These are phyloP conservation scores for Dasypogon diadema DNA, from an alignment of 2,888 invertebrate species.

Conservation along the genomic window DNA sequence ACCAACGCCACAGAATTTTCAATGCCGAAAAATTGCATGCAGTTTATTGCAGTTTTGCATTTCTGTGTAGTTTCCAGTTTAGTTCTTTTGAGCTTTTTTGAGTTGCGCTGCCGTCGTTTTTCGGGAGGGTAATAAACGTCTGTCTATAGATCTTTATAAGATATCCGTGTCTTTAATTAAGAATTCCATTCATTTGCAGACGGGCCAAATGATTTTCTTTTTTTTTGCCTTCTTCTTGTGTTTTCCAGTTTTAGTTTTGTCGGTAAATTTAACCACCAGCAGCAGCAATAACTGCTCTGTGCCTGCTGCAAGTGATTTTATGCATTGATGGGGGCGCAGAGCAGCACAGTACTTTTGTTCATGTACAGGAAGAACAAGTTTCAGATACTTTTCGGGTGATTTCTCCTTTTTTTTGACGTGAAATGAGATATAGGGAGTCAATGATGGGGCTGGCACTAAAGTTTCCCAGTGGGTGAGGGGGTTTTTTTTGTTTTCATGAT, in stretches of 20 bases:
- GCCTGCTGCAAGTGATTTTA: conserved; percentile 33
- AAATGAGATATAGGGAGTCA: too few relatives aligned
- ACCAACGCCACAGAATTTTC: conserved; percentile 27
- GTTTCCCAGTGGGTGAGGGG: too few relatives aligned
- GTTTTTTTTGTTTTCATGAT: too few relatives aligned
- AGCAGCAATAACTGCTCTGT: conserved; percentile 8
- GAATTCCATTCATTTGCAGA: conserved; percentile 52
- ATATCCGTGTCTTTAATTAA: conserved; percentile 51
- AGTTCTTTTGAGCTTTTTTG: conserved; percentile 19
- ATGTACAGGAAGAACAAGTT: conserved; percentile 37
- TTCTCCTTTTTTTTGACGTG: not conserved
- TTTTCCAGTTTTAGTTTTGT: conserved; percentile 39
- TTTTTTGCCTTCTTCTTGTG: conserved; percentile 11
- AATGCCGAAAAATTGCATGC: conserved; percentile 50
- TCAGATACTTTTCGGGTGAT: conserved; percentile 26
- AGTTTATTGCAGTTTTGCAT: conserved; percentile 52
- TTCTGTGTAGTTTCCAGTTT: conserved; percentile 39
- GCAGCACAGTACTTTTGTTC: conserved; percentile 30
- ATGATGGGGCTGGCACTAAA: too few relatives aligned
- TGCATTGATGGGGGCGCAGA: conserved; percentile 23
- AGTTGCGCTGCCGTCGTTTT: conserved; percentile 27
- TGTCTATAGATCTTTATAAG: conserved; percentile 51
- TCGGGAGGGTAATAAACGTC: conserved; percentile 49
- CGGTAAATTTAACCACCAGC: conserved; percentile 35
- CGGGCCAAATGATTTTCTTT: conserved; percentile 38